Evolutionary conservation across 2,888 invertebrate species (phyloP).

Genomic region (Microplitis manilae): DNA sequence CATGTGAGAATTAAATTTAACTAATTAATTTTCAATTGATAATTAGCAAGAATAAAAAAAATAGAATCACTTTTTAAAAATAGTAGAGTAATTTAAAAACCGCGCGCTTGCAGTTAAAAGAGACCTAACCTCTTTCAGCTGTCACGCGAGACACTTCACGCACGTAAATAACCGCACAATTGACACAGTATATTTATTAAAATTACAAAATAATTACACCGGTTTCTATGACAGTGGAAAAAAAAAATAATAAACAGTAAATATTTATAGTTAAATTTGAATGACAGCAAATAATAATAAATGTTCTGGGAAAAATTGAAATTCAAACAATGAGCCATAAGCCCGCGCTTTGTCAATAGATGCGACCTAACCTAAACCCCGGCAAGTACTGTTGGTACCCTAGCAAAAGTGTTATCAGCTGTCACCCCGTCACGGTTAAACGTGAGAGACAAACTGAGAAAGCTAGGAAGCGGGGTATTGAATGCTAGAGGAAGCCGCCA

Average conservation of each 20-base stretch:
- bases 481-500: constrained; percentile 64
- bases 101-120: constrained; percentile 41
- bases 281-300: background rate
- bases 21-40: background rate
- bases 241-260: background rate
- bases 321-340: constrained; percentile 44
- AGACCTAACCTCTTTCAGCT: constrained; percentile 45
- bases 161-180: constrained; percentile 44
- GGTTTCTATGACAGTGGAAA: background rate
- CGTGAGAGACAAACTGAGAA: constrained; percentile 35
- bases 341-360: constrained; percentile 29
- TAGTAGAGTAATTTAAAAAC: constrained; percentile 16
- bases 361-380: constrained; percentile 46
- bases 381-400: constrained; percentile 34
- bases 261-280: background rate
- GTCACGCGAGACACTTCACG: constrained; percentile 45
- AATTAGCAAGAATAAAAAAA: constrained; percentile 7
- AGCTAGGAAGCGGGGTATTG: constrained; percentile 37
- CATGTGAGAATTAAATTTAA: too few relatives aligned
- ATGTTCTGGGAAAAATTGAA: constrained; percentile 7
- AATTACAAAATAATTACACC: constrained; percentile 9
- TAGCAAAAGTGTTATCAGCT: constrained; percentile 40
- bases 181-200: constrained; percentile 32
- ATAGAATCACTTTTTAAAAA: constrained; percentile 17
- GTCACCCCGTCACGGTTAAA: constrained; percentile 49